Percentiles rank a stretch among this genome's conserved stretches.
These are phyloP conservation scores for Pantherophis alleghaniensis DNA, from an alignment of 2,797 vertebrate genomes.

Conservation along the genomic window DNA sequence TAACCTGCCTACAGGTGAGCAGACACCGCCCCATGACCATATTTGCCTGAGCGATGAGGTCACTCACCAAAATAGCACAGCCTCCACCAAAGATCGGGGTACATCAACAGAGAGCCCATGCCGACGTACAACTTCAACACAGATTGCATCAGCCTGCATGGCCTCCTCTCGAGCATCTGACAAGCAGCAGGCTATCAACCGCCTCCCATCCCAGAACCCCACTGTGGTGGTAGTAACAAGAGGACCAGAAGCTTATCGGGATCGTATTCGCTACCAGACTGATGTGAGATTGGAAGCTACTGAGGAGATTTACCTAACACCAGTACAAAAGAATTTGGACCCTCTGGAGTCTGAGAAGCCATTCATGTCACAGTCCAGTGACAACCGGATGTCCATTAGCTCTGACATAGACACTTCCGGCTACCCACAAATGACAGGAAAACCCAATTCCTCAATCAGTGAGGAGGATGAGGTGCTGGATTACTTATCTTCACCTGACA, in stretches of 20 bases:
- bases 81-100: conserved; percentile 92
- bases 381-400: conserved; percentile 93
- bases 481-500: conserved; percentile 75
- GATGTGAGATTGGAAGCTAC: conserved; percentile 90
- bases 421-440: conserved; percentile 80
- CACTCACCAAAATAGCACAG: conserved; percentile 82
- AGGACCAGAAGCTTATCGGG: conserved; percentile 77
- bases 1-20: conserved; percentile 77
- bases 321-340: conserved; percentile 84
- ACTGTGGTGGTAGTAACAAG: conserved; percentile 63
- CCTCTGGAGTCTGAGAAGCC: conserved; percentile 72
- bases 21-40: conserved; percentile 88
- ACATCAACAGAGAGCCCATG: conserved; percentile 91
- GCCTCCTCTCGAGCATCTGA: conserved; percentile 59
- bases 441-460: conserved; percentile 87
- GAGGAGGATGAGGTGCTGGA: conserved; percentile 85
- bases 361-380: conserved; percentile 81
- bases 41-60: conserved; percentile 94
- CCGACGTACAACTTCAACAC: conserved; percentile 80
- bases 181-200: conserved; percentile 56
- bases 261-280: conserved; percentile 88
- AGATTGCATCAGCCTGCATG: conserved; percentile 65
- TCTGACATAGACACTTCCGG: conserved; percentile 88
- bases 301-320: conserved; percentile 95
- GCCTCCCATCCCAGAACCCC: conserved; percentile 60